A percentile compares a stretch with the other conserved stretches of the same genome.
These are phyloP conservation scores for Pipistrellus pipistrellus DNA, from an alignment of 2,797 vertebrate species.

Conservation along the genomic window DNA sequence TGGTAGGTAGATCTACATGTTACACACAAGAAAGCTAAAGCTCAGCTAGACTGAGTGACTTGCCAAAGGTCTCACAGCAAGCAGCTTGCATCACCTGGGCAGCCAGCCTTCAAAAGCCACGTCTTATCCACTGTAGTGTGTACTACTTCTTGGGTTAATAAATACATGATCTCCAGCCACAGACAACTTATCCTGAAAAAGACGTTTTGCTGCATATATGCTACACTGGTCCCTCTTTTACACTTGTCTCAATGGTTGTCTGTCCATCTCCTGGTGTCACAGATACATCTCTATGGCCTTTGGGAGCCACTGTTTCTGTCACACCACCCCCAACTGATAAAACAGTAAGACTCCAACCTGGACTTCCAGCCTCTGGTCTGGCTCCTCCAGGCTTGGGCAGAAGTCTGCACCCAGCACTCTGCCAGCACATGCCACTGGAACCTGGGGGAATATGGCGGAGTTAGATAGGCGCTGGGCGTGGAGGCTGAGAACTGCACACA, in stretches of 20 bases:
- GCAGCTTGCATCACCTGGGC: neutral
- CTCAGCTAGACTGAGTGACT: neutral
- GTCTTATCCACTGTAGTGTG: neutral
- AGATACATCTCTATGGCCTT: neutral
- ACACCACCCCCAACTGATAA: slow-evolving; percentile 76
- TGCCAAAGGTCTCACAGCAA: neutral
- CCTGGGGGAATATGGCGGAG: slow-evolving; percentile 78
- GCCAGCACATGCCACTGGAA: slow-evolving; percentile 83
- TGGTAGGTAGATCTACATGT: neutral
- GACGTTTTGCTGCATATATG: neutral
- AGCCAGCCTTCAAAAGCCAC: neutral
- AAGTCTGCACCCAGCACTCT: slow-evolving; percentile 82
- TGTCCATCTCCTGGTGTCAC: neutral
- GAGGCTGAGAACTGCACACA: slow-evolving; percentile 52
- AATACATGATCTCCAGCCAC: neutral
- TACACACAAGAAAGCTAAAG: neutral
- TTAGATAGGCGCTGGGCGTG: slow-evolving; percentile 79
- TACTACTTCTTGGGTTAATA: neutral
- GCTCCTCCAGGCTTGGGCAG: slow-evolving; percentile 83
- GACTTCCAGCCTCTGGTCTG: slow-evolving; percentile 84
- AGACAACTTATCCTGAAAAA: slow-evolving; percentile 48
- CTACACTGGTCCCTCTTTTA: neutral
- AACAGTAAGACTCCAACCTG: slow-evolving; percentile 83
- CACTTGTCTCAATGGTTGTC: neutral
- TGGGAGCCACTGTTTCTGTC: neutral